Evolutionary conservation across 2,797 vertebrate species (phyloP).

Genomic region (Sarcophilus harrisii): DNA sequence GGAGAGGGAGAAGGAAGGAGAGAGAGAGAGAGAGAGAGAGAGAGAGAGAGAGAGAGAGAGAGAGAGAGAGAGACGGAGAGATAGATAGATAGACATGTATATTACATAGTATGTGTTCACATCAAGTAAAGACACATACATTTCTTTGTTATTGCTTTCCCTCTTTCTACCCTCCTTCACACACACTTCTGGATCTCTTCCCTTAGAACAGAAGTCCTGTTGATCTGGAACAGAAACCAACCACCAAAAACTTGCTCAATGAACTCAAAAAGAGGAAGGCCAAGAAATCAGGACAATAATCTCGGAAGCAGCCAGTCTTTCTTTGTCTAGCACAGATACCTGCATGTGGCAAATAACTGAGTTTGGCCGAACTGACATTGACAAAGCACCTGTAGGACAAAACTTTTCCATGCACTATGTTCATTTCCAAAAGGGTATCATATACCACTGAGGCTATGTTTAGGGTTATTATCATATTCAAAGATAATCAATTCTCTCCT

Average conservation of each 20-base stretch:
- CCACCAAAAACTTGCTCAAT: not conserved
- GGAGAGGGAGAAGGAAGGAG: not conserved
- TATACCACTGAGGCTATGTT: conserved; percentile 63
- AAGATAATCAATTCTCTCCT: conserved; percentile 62
- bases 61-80: not conserved
- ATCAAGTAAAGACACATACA: conserved; percentile 1
- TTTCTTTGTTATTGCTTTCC: not conserved
- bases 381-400: conserved; percentile 8
- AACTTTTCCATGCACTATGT: conserved; percentile 43
- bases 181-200: not conserved
- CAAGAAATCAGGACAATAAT: not conserved
- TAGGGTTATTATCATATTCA: conserved; percentile 70
- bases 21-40: no score
- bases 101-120: not conserved
- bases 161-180: not conserved
- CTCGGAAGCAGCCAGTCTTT: not conserved
- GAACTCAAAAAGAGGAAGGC: not conserved
- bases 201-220: conserved; percentile 20
- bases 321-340: not conserved
- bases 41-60: no score
- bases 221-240: conserved; percentile 27
- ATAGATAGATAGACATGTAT: not conserved
- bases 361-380: conserved; percentile 11
- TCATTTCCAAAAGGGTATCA: conserved; percentile 53
- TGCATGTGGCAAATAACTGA: not conserved